These are phyloP conservation scores for Procambarus virginalis DNA, from an alignment of 1,140 invertebrate species.

Conservation along the genomic window DNA sequence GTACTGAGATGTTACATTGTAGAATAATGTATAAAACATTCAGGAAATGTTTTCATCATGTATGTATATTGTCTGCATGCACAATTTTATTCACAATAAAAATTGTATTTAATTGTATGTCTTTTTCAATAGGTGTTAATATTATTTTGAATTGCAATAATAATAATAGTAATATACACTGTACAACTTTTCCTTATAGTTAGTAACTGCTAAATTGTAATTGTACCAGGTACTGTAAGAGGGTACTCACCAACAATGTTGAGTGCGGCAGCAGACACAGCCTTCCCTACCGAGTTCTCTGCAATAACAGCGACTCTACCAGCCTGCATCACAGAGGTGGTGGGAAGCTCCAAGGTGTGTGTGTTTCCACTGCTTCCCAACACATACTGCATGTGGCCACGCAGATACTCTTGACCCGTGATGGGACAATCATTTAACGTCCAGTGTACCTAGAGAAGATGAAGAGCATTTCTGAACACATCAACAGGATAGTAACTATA, in stretches of 20 bases:
- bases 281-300: constrained; percentile 84
- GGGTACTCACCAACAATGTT: constrained; percentile 75
- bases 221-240: background rate
- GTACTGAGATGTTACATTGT: too few species aligned
- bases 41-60: too few species aligned
- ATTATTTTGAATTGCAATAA: too few species aligned
- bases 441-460: constrained; percentile 80
- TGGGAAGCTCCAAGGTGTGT: constrained; percentile 59
- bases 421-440: constrained; percentile 80
- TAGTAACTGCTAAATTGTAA: too few species aligned
- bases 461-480: background rate
- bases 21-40: too few species aligned
- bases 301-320: constrained; percentile 84
- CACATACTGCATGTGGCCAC: constrained; percentile 62
- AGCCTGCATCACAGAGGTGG: constrained; percentile 73
- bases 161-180: too few species aligned
- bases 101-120: too few species aligned
- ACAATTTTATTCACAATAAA: too few species aligned
- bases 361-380: constrained; percentile 47
- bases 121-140: too few species aligned
- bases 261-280: constrained; percentile 80
- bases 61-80: too few species aligned
- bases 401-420: constrained; percentile 66
- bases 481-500: background rate
- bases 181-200: too few species aligned